A percentile compares a stretch with the other conserved stretches of the same genome.
Evolutionary conservation across 2,797 vertebrate genomes (phyloP).

Genomic region (Luscinia luscinia): DNA sequence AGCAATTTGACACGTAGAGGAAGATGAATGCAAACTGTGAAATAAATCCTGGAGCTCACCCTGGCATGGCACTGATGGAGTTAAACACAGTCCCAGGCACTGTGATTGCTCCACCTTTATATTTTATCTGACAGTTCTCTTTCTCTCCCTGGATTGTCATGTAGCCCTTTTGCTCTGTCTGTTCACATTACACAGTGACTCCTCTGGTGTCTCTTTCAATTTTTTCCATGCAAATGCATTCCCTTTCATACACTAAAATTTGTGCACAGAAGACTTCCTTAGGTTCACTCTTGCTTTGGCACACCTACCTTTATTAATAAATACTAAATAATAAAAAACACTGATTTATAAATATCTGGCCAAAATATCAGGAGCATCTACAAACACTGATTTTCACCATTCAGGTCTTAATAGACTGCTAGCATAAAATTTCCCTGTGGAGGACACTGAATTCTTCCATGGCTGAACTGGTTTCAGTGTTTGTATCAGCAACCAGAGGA

Average conservation of each 20-base stretch:
- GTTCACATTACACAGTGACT: conserved; percentile 60
- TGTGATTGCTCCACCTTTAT: conserved; percentile 49
- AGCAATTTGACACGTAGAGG: not conserved
- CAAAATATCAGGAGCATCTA: not conserved
- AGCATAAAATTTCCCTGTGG: not conserved
- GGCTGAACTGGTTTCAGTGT: not conserved
- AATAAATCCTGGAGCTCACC: not conserved
- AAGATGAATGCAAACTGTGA: not conserved
- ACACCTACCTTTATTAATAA: conserved; percentile 16
- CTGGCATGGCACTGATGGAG: not conserved
- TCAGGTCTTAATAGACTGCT: not conserved
- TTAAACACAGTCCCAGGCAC: not conserved
- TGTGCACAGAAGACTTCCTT: conserved; percentile 20
- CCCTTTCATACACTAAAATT: conserved; percentile 31
- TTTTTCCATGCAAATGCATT: conserved; percentile 50
- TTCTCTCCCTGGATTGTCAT: conserved; percentile 44
- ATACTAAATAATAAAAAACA: not conserved
- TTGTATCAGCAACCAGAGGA: not conserved
- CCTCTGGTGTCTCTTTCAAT: conserved; percentile 57
- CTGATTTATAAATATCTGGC: not conserved
- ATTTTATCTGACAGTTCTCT: conserved; percentile 51
- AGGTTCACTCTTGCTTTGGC: not conserved
- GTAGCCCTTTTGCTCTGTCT: conserved; percentile 70
- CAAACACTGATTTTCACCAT: not conserved
- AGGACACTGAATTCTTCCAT: not conserved